Percentiles rank a stretch among this genome's conserved stretches.
Evolutionary conservation across 1,140 invertebrate genomes (phyloP).

Genomic region (Papilio helenus): DNA sequence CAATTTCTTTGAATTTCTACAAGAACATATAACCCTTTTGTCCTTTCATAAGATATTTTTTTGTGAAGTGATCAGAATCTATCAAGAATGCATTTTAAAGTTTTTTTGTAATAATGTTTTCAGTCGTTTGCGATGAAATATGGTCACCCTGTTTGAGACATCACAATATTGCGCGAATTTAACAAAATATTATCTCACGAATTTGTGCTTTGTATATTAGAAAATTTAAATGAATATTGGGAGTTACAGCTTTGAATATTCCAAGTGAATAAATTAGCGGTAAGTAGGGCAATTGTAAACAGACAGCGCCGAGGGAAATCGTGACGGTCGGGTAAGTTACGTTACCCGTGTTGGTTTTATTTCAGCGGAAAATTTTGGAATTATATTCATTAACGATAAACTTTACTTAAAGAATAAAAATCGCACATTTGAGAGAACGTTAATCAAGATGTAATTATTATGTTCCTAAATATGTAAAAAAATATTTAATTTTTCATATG

Average conservation of each 20-base stretch:
- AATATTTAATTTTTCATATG: not conserved
- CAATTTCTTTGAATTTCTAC: not conserved
- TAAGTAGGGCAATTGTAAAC: slow-evolving; percentile 46
- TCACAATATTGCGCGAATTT: slow-evolving; percentile 60
- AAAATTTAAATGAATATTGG: slow-evolving; percentile 77
- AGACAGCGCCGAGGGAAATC: slow-evolving; percentile 22
- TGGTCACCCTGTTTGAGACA: slow-evolving; percentile 51
- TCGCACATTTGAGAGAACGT: not conserved
- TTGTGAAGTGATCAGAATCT: not conserved
- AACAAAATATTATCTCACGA: slow-evolving; percentile 69
- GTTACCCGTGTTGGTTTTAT: slow-evolving; percentile 30
- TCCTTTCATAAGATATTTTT: too few species aligned
- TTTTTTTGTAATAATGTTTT: not conserved
- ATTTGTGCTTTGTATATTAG: slow-evolving; percentile 68
- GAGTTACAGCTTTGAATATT: slow-evolving; percentile 76
- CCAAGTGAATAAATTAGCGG: slow-evolving; percentile 62
- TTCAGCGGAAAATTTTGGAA: slow-evolving; percentile 9
- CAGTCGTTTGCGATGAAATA: not conserved
- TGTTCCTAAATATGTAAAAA: not conserved
- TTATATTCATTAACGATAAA: not conserved
- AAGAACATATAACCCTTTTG: not conserved
- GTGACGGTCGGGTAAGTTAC: slow-evolving; percentile 30
- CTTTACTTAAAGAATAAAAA: not conserved
- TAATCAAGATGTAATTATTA: not conserved
- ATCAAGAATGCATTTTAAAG: not conserved